Percentiles rank a stretch among this genome's conserved stretches.
Evolutionary conservation across 2,888 invertebrate genomes (phyloP).

Genomic region (Lepetodrilus schrolli): DNA sequence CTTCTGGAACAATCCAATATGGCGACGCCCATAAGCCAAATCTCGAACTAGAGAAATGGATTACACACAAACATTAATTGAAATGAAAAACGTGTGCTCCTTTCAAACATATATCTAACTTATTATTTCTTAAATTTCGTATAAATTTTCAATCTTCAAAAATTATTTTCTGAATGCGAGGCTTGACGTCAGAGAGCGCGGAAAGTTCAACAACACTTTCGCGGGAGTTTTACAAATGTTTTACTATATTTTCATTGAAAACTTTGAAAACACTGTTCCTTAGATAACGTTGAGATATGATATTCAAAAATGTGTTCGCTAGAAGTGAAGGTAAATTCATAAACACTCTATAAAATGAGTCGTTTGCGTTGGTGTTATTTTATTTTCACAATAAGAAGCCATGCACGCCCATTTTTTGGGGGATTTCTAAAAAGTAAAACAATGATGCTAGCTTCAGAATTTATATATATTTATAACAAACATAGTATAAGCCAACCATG

Average conservation of each 20-base stretch:
- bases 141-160: background rate
- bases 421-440: too few relatives aligned
- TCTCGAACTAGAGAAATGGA: background rate
- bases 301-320: background rate
- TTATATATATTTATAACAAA: too few relatives aligned
- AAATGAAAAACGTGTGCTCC: background rate
- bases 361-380: too few relatives aligned
- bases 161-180: background rate
- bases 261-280: background rate
- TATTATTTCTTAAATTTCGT: too few relatives aligned
- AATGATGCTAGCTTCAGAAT: too few relatives aligned
- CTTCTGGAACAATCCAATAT: constrained; percentile 41
- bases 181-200: constrained; percentile 31
- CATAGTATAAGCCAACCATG: too few relatives aligned
- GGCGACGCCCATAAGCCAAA: constrained; percentile 32
- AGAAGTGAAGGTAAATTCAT: background rate
- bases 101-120: background rate
- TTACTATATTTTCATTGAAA: too few relatives aligned
- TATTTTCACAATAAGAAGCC: too few relatives aligned
- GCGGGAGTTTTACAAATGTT: constrained; percentile 20
- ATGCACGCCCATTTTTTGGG: too few relatives aligned
- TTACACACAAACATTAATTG: background rate
- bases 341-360: too few relatives aligned
- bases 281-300: background rate
- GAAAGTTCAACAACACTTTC: background rate